A percentile compares a stretch with the other conserved stretches of the same genome.
Evolutionary conservation across 1,140 invertebrate genomes (phyloP).

Genomic region (Drosophila obscura): DNA sequence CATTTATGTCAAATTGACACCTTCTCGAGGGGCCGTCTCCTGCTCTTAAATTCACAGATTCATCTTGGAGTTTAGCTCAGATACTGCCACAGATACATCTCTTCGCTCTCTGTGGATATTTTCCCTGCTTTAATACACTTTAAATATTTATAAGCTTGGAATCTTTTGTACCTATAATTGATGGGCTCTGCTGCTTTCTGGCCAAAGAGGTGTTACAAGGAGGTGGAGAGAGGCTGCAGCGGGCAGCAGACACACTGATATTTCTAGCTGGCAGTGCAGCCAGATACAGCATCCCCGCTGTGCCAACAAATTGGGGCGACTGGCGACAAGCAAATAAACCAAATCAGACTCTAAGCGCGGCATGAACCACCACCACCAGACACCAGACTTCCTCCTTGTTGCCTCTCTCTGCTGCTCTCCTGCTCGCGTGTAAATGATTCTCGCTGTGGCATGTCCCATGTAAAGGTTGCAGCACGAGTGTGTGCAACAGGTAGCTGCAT

Average conservation of each 20-base stretch:
- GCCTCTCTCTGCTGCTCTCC: too few species aligned
- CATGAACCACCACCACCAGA: slow-evolving; percentile 20
- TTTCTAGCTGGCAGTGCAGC: slow-evolving; percentile 30
- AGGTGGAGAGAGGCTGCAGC: neutral
- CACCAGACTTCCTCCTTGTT: neutral
- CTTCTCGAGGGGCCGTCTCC: slow-evolving; percentile 17
- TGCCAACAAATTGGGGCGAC: slow-evolving; percentile 75
- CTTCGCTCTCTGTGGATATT: slow-evolving; percentile 2
- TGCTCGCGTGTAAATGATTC: slow-evolving; percentile 79
- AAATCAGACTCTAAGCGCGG: slow-evolving; percentile 64
- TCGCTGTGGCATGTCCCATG: slow-evolving; percentile 64
- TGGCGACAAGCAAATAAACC: slow-evolving; percentile 80
- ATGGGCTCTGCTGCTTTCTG: slow-evolving; percentile 53
- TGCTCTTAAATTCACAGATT: too few species aligned
- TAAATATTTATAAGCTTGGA: slow-evolving; percentile 78
- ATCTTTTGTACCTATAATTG: slow-evolving; percentile 70
- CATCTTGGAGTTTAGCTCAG: too few species aligned
- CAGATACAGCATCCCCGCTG: slow-evolving; percentile 71
- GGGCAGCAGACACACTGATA: neutral
- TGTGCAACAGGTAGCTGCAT: slow-evolving; percentile 58
- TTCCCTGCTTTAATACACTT: slow-evolving; percentile 41
- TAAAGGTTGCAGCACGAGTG: slow-evolving; percentile 33
- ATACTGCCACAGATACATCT: neutral
- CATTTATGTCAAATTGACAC: slow-evolving; percentile 82
- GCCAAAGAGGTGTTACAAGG: slow-evolving; percentile 59